Percentiles rank a stretch among this genome's conserved stretches.
Conservation (phyloP, 2,888 invertebrate genomes). For the Antheraea yamamai region DNA sequence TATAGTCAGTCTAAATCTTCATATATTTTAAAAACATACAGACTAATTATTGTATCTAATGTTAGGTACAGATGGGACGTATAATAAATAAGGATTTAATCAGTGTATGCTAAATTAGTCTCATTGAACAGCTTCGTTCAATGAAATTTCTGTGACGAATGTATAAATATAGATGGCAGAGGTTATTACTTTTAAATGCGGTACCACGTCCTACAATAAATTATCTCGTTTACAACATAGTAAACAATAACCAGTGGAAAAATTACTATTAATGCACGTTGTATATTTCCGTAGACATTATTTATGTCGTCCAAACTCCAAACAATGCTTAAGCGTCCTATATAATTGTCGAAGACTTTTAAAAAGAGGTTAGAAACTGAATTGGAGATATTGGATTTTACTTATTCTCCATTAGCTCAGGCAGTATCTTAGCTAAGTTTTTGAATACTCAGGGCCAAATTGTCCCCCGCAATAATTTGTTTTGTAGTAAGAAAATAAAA, state of each 20-base stretch:
- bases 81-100: neutral
- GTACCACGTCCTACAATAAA: slow-evolving; percentile 2
- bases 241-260: neutral
- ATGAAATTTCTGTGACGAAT: neutral
- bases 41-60: too few relatives aligned
- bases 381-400: too few relatives aligned
- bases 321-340: neutral
- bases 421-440: too few relatives aligned
- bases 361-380: too few relatives aligned
- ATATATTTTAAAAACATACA: neutral
- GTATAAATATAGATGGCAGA: slow-evolving; percentile 1
- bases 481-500: too few relatives aligned
- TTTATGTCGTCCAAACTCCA: neutral
- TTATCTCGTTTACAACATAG: slow-evolving; percentile 1
- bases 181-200: neutral
- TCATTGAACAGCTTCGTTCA: neutral
- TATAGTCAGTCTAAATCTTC: neutral
- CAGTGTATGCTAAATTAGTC: neutral
- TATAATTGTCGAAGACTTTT: neutral
- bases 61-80: neutral
- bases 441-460: too few relatives aligned
- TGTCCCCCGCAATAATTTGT: too few relatives aligned
- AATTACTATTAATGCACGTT: neutral
- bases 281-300: neutral
- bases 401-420: too few relatives aligned